Base-by-base conservation (phyloP, 2,888 invertebrate species). In the Phragmatobia fuliginosa region DNA sequence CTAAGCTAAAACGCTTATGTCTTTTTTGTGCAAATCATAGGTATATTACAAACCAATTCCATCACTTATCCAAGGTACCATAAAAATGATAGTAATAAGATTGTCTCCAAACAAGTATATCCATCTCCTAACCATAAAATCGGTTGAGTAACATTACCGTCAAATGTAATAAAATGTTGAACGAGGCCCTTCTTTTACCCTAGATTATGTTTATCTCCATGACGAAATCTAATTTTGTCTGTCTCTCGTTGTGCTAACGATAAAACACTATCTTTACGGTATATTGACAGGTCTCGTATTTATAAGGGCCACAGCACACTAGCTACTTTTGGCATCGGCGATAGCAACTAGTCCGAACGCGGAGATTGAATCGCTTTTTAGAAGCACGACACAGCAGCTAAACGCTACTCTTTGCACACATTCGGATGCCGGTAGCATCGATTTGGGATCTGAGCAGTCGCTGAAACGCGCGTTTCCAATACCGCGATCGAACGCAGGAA, bases 181-280 rank as follows among this genome's bases (percentile, higher is more conserved):
- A 62, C 25, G 28, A 62, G 16, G 10, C 38, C 25, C 36, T 62
- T 28, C 16, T 38, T 38, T 16, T 38, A 62, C 61, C 28, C 28
- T 38, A 62, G 38, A 62, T 62, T 62, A 38, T 18, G 28, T 62
- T 38, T 62, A 62, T 62, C 61, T 28, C 45, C 49, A n/a, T 32
- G 32, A 32, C 45, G 21, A 63, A 49, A 21, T 45, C 62, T 38
- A 38, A 49, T 45, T 49, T 21, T 28, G 56, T 16, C 56, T 56
- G 56, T 28, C 56, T 56, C 56, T 56, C 56, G 16, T 28, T 16
- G 56, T 56, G 56, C 28, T 28, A 28, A 41, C 41, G 63, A 69
- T 69, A 66, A 79, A 73, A 62, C 69, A 69, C 32, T 52, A 73
- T 45, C 38, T 62, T 38, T 10, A 62, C 28, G 38, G 11, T 62